Evolutionary conservation across 2,888 invertebrate species (phyloP), one percentile per base, ranked within the genome.

Genomic region (Temnothorax ravouxi): DNA sequence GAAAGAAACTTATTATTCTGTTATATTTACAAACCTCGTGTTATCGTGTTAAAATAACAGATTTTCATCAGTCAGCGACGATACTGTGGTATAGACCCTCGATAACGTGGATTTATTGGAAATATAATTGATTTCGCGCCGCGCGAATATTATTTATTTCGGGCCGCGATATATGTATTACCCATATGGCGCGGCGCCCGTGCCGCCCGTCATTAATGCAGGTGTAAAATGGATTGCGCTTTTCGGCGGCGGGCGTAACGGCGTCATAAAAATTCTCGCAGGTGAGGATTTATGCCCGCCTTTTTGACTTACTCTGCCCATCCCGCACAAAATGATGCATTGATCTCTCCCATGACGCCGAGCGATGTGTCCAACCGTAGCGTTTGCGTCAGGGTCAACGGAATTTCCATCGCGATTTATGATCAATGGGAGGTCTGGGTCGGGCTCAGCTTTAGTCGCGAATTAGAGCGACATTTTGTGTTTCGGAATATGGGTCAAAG

Each of bases 341-440:
- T 80, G 79, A 80, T 80, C 74, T 59, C 47, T 59, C 74, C 79
- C 72, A 56, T 79, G 71, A 69, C 71, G 79, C 44, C 21, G 29
- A 8, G 38, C 79, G 79, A 59, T 59, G 34, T 72, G 59, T 72
- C 79, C 47, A 29, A n/a, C 21, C 34, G 71, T 79, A 71, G 21
- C 75, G 72, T 79, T 79, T 47, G 56, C 56, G 74, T 80, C 74
- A 74, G 79, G 79, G 75, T 80, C 74, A 80, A 80, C 79, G 74
- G 72, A 80, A 80, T 80, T 80, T 80, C 21, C 38, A 59, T 11
- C 21, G 74, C 72, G 79, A 79, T 79, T 56, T 79, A 79, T 71
- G 79, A 59, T 47, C 74, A 47, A 80, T 61, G 79, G 79, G 56
- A 29, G 34, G 34, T 59, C 59, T 56, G 34, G 67, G 44, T 67